Evolutionary conservation across 2,113 vertebrate genomes (phyloP).

Genomic region (Leptobrachium leishanense): DNA sequence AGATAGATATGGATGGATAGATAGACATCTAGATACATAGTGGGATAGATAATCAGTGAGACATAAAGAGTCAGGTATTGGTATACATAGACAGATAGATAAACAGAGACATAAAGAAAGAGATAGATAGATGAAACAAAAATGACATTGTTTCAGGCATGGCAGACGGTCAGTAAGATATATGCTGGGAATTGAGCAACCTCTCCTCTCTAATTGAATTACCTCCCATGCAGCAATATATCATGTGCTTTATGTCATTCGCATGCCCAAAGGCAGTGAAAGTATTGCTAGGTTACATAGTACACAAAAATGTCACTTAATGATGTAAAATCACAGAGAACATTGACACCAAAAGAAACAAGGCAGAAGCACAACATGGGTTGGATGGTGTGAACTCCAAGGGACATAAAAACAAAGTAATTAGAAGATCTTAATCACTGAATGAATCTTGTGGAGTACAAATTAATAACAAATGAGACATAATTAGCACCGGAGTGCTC

Average conservation of each 20-base stretch:
- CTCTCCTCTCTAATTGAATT: not conserved
- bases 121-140: not conserved
- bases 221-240: not conserved
- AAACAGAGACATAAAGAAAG: no score
- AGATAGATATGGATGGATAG: no score
- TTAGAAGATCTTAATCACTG: not conserved
- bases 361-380: not conserved
- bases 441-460: not conserved
- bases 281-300: not conserved
- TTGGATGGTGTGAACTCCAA: not conserved
- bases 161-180: not conserved
- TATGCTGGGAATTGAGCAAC: not conserved
- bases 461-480: not conserved
- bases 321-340: not conserved
- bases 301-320: conserved; percentile 3
- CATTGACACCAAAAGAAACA: not conserved
- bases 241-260: not conserved
- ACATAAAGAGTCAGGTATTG: no score
- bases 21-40: no score
- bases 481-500: not conserved
- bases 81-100: no score
- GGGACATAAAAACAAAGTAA: not conserved
- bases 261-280: not conserved
- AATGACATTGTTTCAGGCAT: not conserved
- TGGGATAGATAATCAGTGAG: no score